Evolutionary conservation across 2,113 vertebrate species (phyloP).

Genomic region (Lagopus muta): DNA sequence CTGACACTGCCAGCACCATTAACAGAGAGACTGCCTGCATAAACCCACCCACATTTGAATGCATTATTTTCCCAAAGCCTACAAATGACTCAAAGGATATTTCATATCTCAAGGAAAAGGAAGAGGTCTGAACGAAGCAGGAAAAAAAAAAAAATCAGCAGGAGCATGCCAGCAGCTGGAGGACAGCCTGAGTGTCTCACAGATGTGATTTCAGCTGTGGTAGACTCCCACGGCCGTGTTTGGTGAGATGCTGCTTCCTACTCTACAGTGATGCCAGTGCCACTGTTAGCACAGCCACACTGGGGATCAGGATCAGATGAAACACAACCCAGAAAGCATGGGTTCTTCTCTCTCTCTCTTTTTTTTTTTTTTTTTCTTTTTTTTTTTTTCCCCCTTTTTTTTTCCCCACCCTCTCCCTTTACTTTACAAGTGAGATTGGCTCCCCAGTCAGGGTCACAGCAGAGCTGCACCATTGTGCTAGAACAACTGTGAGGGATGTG

Average conservation of each 20-base stretch:
- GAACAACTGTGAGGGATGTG: neutral
- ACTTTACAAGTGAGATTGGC: neutral
- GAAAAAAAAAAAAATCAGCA: neutral
- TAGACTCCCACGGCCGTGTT: neutral
- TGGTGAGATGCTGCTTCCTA: neutral
- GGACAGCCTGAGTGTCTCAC: neutral
- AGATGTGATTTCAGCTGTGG: accelerated
- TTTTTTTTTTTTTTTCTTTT: neutral
- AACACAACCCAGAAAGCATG: neutral
- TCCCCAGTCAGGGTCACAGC: neutral
- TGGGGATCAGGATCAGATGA: neutral
- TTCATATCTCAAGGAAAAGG: neutral
- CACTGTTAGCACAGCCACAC: neutral
- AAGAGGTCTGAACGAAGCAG: neutral
- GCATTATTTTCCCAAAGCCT: slow-evolving; percentile 10
- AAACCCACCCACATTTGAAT: slow-evolving; percentile 26
- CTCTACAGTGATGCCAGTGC: neutral
- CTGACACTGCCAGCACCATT: slow-evolving; percentile 13
- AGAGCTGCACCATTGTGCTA: neutral
- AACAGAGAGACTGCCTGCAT: slow-evolving; percentile 28
- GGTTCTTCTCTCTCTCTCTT: neutral
- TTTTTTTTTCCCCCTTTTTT: too few species aligned
- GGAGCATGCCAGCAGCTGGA: neutral
- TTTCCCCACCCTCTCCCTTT: accelerated
- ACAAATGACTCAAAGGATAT: slow-evolving; percentile 19